phyloP scores from a whole-genome alignment of 2,113 vertebrate species.

The Verasper variegatus region DNA sequence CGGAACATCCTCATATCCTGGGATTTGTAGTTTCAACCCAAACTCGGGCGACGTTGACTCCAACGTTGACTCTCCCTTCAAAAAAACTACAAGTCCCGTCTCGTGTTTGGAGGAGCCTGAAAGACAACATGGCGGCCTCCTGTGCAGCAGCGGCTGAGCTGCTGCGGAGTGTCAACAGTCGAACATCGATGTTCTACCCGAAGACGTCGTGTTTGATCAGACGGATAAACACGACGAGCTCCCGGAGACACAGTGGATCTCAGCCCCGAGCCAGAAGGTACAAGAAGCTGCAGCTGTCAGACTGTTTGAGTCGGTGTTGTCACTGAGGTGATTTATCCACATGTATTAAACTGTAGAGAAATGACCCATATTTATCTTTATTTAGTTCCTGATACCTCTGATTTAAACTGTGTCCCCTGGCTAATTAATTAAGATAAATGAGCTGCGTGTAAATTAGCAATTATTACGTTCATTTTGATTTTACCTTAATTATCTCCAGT shows the following conservation, averaged over 20 bases:
- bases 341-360: not conserved
- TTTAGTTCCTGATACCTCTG: not conserved
- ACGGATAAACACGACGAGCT: conserved; percentile 47
- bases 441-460: too few relatives aligned
- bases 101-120: rapidly evolving
- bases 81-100: conserved; percentile 75
- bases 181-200: conserved; percentile 30
- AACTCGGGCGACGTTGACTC: rapidly evolving
- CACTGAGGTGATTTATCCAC: not conserved
- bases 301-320: not conserved
- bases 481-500: too few relatives aligned
- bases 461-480: too few relatives aligned
- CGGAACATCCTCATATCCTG: not conserved
- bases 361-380: not conserved
- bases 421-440: too few relatives aligned
- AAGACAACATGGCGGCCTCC: conserved; percentile 75
- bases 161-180: conserved; percentile 58
- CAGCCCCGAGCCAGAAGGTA: conserved; percentile 58
- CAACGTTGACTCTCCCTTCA: not conserved
- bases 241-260: conserved; percentile 33
- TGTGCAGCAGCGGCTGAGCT: conserved; percentile 44
- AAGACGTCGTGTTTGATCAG: conserved; percentile 39
- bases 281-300: not conserved
- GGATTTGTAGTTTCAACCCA: conserved; percentile 56
- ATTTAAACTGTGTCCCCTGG: not conserved